phyloP scores from a whole-genome alignment of 2,888 invertebrate species.

The Rhogogaster chlorosoma region DNA sequence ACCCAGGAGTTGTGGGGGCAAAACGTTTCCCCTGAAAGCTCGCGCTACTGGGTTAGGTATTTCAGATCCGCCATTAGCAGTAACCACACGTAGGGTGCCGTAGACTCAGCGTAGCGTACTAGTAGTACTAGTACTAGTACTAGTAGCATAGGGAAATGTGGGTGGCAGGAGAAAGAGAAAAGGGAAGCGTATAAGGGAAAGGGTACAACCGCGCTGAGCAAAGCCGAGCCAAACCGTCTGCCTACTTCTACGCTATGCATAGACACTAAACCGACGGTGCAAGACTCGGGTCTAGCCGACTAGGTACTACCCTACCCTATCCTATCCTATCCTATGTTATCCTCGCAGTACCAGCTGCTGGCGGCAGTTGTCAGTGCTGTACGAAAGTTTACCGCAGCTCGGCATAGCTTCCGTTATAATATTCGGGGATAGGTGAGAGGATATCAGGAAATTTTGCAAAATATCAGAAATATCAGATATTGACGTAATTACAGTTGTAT shows the following conservation, averaged over 20 bases:
- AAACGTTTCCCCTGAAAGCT: slow-evolving; percentile 35
- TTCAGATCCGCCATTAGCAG: slow-evolving; percentile 48
- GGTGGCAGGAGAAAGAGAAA: background rate
- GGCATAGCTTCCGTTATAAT: slow-evolving; percentile 37
- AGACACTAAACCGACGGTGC: slow-evolving; percentile 41
- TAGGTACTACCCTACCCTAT: background rate
- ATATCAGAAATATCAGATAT: background rate
- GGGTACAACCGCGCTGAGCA: slow-evolving; percentile 1
- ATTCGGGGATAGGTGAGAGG: background rate
- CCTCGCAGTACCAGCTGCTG: slow-evolving; percentile 40
- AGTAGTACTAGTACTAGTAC: background rate
- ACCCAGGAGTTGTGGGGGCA: background rate
- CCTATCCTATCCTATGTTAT: background rate
- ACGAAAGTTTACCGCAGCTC: slow-evolving; percentile 46
- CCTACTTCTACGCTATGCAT: slow-evolving; percentile 40
- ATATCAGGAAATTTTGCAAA: background rate
- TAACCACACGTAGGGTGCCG: slow-evolving; percentile 48
- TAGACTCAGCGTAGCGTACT: background rate
- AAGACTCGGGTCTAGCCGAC: slow-evolving; percentile 17
- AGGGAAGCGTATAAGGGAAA: background rate
- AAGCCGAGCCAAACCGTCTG: slow-evolving; percentile 28
- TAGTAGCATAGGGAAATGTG: background rate
- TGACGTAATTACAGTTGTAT: background rate
- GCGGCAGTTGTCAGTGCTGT: slow-evolving; percentile 44
- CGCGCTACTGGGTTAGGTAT: slow-evolving; percentile 39